Evolutionary conservation across 37 sponge, comb jelly and placozoan species (phyloP).

Genomic region (Agelas oroides): DNA sequence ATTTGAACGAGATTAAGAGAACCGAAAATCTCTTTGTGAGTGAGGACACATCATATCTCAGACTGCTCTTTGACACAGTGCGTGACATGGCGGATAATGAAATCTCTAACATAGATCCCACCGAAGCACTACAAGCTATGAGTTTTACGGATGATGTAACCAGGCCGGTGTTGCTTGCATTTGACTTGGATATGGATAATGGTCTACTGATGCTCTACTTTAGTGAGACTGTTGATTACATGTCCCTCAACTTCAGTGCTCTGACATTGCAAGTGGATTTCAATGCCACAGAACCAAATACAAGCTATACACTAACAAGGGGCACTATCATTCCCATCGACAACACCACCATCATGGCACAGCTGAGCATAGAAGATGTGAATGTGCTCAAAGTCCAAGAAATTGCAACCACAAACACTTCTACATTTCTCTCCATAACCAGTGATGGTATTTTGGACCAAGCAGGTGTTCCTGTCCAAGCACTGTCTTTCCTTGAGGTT

Average conservation of each 20-base stretch:
- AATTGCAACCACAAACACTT: slow-evolving; percentile 62
- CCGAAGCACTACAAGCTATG: slow-evolving; percentile 43
- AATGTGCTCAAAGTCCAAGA: slow-evolving; percentile 73
- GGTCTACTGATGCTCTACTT: slow-evolving; percentile 77
- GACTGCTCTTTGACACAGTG: slow-evolving; percentile 55
- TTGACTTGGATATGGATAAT: slow-evolving; percentile 83
- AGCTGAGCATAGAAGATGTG: slow-evolving; percentile 57
- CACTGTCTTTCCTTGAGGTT: slow-evolving; percentile 59
- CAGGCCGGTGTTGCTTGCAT: slow-evolving; percentile 60
- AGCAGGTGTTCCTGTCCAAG: slow-evolving; percentile 43
- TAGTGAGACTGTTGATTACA: slow-evolving; percentile 85
- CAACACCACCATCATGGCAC: slow-evolving; percentile 48
- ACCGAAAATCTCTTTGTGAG: slow-evolving; percentile 64
- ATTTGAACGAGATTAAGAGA: slow-evolving; percentile 87
- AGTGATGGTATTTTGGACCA: slow-evolving; percentile 73
- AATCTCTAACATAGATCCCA: slow-evolving; percentile 11
- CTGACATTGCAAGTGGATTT: slow-evolving; percentile 70
- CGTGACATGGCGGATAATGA: slow-evolving; percentile 79
- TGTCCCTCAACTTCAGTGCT: slow-evolving; percentile 52
- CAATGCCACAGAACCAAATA: slow-evolving; percentile 21
- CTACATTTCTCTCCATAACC: slow-evolving; percentile 64
- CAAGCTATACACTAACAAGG: slow-evolving; percentile 52
- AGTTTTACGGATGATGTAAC: slow-evolving; percentile 70
- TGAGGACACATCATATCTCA: slow-evolving; percentile 49
- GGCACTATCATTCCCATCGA: slow-evolving; percentile 53